phyloP scores from a whole-genome alignment of 2,113 vertebrate species.

The Orcinus orca region DNA sequence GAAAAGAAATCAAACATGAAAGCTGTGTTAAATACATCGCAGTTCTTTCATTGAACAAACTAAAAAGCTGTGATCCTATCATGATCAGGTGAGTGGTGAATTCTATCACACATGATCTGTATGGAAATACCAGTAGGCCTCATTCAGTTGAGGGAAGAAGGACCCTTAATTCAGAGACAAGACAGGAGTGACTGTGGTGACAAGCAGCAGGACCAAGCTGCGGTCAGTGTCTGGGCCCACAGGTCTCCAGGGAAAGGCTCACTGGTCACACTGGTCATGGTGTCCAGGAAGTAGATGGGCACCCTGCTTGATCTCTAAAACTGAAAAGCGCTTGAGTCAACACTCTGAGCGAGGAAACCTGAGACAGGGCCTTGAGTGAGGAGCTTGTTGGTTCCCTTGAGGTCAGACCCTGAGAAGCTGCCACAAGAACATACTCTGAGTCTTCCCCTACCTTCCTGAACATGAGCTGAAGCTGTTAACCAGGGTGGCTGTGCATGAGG shows the following conservation, averaged over 20 bases:
- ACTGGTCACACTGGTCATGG: too few relatives aligned
- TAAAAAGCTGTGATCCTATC: neutral
- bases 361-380: neutral
- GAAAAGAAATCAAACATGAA: neutral
- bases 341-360: neutral
- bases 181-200: neutral
- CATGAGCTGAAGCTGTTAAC: neutral
- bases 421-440: accelerated
- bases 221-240: accelerated
- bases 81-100: neutral
- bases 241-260: neutral
- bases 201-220: neutral
- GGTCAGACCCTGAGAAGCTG: neutral
- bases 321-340: neutral
- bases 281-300: too few relatives aligned
- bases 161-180: neutral
- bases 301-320: neutral
- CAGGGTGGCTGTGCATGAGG: too few relatives aligned
- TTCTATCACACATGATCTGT: neutral
- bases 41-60: neutral
- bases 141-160: too few relatives aligned
- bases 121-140: neutral
- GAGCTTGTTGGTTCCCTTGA: neutral
- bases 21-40: neutral
- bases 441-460: neutral